A percentile compares a stretch with the other conserved stretches of the same genome.
Evolutionary conservation across 2,888 invertebrate genomes (phyloP).

Genomic region (Cheilosia urbana): DNA sequence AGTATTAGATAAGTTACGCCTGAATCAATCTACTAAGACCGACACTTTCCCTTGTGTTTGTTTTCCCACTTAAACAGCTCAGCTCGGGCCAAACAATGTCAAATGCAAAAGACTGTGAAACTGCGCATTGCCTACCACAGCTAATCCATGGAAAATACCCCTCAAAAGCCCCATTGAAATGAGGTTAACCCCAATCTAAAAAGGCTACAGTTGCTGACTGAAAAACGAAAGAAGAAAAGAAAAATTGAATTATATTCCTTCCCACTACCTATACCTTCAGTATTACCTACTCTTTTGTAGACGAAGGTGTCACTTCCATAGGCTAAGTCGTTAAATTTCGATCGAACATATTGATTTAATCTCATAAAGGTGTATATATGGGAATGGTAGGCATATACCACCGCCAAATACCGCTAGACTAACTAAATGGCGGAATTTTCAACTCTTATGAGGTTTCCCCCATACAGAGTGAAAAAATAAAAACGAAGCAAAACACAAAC

Average conservation of each 20-base stretch:
- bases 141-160: conserved; percentile 48
- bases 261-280: not conserved
- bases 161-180: conserved; percentile 50
- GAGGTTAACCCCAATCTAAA: conserved; percentile 71
- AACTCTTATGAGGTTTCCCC: conserved; percentile 60
- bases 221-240: conserved; percentile 6
- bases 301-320: conserved; percentile 64
- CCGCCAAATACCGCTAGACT: conserved; percentile 15
- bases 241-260: conserved; percentile 32
- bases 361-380: conserved; percentile 6
- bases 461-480: conserved; percentile 7
- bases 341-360: conserved; percentile 57
- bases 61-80: not conserved
- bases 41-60: not conserved
- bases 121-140: conserved; percentile 12
- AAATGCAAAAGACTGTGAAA: not conserved
- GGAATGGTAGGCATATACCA: conserved; percentile 6
- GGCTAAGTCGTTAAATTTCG: conserved; percentile 67
- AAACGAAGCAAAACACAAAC: conserved; percentile 42
- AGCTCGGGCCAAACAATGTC: not conserved
- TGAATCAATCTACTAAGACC: not conserved
- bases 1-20: not conserved
- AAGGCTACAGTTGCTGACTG: conserved; percentile 44
- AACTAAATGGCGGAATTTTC: conserved; percentile 43
- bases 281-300: not conserved